phyloP scores from a whole-genome alignment of 2,888 invertebrate genomes.

The Dryomyza anilis region DNA sequence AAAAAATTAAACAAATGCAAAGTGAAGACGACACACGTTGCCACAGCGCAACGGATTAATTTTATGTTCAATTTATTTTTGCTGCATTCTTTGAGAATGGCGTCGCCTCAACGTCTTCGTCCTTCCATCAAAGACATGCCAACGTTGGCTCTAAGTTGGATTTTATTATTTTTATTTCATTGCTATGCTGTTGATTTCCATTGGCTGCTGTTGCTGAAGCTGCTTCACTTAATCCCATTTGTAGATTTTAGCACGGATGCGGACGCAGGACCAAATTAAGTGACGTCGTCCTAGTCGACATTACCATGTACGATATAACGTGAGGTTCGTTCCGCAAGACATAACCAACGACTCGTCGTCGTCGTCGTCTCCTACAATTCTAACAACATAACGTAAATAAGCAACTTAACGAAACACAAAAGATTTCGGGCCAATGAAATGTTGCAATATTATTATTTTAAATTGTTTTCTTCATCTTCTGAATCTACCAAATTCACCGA shows the following conservation, averaged over 20 bases:
- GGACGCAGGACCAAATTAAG: slow-evolving; percentile 47
- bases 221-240: neutral
- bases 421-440: slow-evolving; percentile 30
- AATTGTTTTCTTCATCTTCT: slow-evolving; percentile 22
- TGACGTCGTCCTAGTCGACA: slow-evolving; percentile 43
- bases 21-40: slow-evolving; percentile 54
- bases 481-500: neutral
- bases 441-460: slow-evolving; percentile 32
- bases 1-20: neutral
- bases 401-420: slow-evolving; percentile 19
- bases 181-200: neutral
- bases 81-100: neutral
- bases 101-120: too few relatives aligned
- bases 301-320: neutral
- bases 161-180: slow-evolving; percentile 7
- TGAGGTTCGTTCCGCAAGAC: neutral
- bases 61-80: slow-evolving; percentile 44
- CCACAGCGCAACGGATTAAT: slow-evolving; percentile 49
- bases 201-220: slow-evolving; percentile 1
- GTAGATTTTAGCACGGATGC: neutral
- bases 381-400: slow-evolving; percentile 8
- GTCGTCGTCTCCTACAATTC: too few relatives aligned
- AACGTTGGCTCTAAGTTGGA: neutral
- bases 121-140: neutral
- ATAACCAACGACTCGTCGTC: too few relatives aligned